phyloP scores from a whole-genome alignment of 2,888 invertebrate species.

The Ochropacha duplaris region DNA sequence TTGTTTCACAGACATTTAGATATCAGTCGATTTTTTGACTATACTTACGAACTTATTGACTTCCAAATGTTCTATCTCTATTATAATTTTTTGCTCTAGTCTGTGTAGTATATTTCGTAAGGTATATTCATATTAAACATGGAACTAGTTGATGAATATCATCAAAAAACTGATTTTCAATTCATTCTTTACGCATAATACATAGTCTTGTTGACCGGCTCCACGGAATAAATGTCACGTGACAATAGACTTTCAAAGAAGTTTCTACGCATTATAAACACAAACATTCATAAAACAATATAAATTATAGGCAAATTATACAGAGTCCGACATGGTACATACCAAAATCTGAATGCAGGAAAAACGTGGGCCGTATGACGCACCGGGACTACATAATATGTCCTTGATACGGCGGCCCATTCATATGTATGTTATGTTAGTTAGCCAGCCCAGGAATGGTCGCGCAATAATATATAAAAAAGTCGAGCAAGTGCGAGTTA shows the following conservation, averaged over 20 bases:
- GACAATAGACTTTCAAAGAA: not conserved
- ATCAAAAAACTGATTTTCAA: not conserved
- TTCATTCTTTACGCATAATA: not conserved
- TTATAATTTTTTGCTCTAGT: no score
- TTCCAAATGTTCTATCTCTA: no score
- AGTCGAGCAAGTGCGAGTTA: no score
- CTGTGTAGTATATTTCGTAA: no score
- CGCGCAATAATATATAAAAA: slow-evolving; percentile 13
- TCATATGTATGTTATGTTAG: slow-evolving; percentile 56
- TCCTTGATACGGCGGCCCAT: slow-evolving; percentile 50
- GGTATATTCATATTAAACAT: not conserved
- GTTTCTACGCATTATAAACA: slow-evolving; percentile 9
- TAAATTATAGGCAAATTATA: slow-evolving; percentile 28
- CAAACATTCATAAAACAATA: slow-evolving; percentile 28
- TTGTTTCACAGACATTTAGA: no score
- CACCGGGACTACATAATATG: slow-evolving; percentile 46
- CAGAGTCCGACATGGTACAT: slow-evolving; percentile 12
- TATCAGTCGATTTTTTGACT: no score
- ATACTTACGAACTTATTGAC: no score
- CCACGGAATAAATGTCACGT: not conserved
- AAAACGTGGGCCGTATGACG: slow-evolving; percentile 40
- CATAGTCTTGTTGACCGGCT: not conserved
- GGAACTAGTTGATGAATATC: not conserved
- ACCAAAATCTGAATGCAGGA: slow-evolving; percentile 32
- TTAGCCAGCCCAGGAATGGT: slow-evolving; percentile 23